A percentile compares a stretch with the other conserved stretches of the same genome.
Evolutionary conservation across 2,888 invertebrate genomes (phyloP).

Genomic region (Phortica magna): DNA sequence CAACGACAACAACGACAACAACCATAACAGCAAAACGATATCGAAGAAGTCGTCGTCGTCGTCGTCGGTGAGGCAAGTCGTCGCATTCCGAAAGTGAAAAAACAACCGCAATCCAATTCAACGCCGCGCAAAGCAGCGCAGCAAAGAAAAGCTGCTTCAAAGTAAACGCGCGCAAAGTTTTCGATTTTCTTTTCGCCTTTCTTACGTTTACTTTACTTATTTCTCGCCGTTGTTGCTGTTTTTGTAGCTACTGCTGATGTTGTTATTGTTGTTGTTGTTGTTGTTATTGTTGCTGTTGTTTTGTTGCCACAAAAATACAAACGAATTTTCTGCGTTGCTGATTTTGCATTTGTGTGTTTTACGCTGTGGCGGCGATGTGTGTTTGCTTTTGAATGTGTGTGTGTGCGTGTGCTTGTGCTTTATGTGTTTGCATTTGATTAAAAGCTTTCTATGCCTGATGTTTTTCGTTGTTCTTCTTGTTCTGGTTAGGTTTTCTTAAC

Average conservation of each 20-base stretch:
- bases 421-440: conserved; percentile 21
- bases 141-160: neutral
- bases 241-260: neutral
- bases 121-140: neutral
- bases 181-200: conserved; percentile 2
- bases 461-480: conserved; percentile 13
- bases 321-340: conserved; percentile 5
- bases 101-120: neutral
- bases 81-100: neutral
- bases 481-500: neutral
- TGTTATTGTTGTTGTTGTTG: neutral
- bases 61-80: neutral
- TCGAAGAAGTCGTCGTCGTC: neutral
- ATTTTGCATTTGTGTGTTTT: neutral
- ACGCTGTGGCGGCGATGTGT: neutral
- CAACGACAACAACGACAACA: conserved; percentile 12
- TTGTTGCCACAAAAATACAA: neutral
- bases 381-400: neutral
- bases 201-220: neutral
- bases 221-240: neutral
- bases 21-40: neutral
- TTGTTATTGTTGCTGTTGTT: neutral
- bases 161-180: conserved; percentile 27
- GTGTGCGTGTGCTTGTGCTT: neutral
- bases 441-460: conserved; percentile 13